Evolutionary conservation across 2,888 invertebrate genomes (phyloP).

Genomic region (Invenusta paracnida): DNA sequence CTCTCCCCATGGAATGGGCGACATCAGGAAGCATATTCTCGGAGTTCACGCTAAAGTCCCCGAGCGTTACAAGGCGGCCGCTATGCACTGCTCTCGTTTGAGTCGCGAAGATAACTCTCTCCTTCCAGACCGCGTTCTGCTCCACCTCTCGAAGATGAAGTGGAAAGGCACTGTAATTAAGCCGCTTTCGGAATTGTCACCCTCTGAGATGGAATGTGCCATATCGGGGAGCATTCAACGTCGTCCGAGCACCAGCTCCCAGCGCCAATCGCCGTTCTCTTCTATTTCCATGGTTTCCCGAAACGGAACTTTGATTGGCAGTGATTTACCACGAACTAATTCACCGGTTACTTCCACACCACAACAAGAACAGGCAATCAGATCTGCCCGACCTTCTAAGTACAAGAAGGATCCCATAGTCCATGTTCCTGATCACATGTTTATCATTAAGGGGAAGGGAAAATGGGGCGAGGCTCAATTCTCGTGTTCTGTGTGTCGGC

Average conservation of each 20-base stretch:
- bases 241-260: not conserved
- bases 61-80: conserved; percentile 43
- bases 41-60: conserved; percentile 44
- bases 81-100: conserved; percentile 42
- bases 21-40: conserved; percentile 43
- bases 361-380: not conserved
- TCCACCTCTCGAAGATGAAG: conserved; percentile 43
- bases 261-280: not conserved
- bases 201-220: not conserved
- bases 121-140: conserved; percentile 40
- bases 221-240: not conserved
- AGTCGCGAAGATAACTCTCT: conserved; percentile 43
- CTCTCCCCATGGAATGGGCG: conserved; percentile 44
- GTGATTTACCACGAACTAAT: not conserved
- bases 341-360: too few relatives aligned
- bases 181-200: conserved; percentile 30
- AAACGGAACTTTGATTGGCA: not conserved
- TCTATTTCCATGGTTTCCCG: not conserved
- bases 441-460: not conserved
- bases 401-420: not conserved
- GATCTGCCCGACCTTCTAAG: not conserved
- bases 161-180: conserved; percentile 45
- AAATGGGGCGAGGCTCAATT: conserved; percentile 33
- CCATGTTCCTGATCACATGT: conserved; percentile 37
- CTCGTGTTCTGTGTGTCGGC: conserved; percentile 36